phyloP scores from a whole-genome alignment of 2,797 vertebrate genomes.

The Spinus olivaceus region DNA sequence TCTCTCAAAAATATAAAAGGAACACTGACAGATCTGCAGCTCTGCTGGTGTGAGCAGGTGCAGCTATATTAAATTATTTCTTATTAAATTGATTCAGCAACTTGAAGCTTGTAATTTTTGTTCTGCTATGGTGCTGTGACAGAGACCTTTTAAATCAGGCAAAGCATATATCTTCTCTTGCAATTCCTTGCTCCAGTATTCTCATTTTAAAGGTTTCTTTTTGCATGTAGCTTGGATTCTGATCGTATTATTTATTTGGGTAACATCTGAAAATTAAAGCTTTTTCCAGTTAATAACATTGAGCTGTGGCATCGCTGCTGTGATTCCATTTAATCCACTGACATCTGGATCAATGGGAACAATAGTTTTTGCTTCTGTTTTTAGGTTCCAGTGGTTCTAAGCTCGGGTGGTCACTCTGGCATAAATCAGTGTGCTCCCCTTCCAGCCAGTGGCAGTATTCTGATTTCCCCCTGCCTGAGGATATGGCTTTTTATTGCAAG shows the following conservation, averaged over 20 bases:
- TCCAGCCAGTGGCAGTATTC: not conserved
- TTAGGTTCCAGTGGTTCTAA: constrained; percentile 1
- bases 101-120: constrained; percentile 60
- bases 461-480: not conserved
- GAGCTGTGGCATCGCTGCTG: not conserved
- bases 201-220: not conserved
- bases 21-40: constrained; percentile 58
- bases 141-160: constrained; percentile 8
- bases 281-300: constrained; percentile 6
- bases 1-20: constrained; percentile 60
- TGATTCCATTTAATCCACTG: constrained; percentile 30
- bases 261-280: constrained; percentile 16
- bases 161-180: not conserved
- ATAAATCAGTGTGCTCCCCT: not conserved
- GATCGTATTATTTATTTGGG: constrained; percentile 21
- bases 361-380: constrained; percentile 20
- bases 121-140: constrained; percentile 32
- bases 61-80: constrained; percentile 68
- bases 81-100: constrained; percentile 65
- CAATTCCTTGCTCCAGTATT: not conserved
- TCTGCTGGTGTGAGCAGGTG: constrained; percentile 65
- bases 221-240: not conserved
- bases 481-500: not conserved
- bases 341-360: not conserved
- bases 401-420: not conserved